phyloP scores from a whole-genome alignment of 2,113 vertebrate genomes.

The Dipodomys ordii region DNA sequence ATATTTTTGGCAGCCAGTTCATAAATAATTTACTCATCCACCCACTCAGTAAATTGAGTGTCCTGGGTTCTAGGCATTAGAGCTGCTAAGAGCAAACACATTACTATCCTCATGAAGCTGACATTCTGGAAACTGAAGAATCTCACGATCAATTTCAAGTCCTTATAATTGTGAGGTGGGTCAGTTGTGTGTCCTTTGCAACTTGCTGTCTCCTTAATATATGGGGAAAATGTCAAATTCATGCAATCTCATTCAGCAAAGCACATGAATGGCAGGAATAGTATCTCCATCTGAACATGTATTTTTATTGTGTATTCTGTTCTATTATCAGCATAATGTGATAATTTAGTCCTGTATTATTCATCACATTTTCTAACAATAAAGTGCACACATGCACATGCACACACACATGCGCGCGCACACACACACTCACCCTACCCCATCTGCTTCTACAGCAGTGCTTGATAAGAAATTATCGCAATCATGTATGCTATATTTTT shows the following conservation, averaged over 20 bases:
- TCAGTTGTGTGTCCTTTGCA: not conserved
- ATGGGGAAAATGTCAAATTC: not conserved
- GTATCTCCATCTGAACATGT: not conserved
- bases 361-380: not conserved
- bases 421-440: not conserved
- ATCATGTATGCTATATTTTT: not conserved
- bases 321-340: not conserved
- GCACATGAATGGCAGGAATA: not conserved
- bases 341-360: conserved; percentile 21
- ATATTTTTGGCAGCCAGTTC: not conserved
- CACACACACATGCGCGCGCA: too few relatives aligned
- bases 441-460: too few relatives aligned
- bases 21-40: not conserved
- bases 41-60: not conserved
- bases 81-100: not conserved
- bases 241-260: not conserved
- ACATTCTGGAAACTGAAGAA: not conserved
- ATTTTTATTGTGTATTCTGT: conserved; percentile 22
- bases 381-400: not conserved
- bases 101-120: not conserved
- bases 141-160: not conserved
- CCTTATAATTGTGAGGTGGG: not conserved
- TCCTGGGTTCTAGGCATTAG: too few relatives aligned
- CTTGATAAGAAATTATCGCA: not conserved
- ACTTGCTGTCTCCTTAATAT: not conserved